Conservation (phyloP, 2,113 vertebrate species). For the Stomatorhinus ivindoensis region DNA sequence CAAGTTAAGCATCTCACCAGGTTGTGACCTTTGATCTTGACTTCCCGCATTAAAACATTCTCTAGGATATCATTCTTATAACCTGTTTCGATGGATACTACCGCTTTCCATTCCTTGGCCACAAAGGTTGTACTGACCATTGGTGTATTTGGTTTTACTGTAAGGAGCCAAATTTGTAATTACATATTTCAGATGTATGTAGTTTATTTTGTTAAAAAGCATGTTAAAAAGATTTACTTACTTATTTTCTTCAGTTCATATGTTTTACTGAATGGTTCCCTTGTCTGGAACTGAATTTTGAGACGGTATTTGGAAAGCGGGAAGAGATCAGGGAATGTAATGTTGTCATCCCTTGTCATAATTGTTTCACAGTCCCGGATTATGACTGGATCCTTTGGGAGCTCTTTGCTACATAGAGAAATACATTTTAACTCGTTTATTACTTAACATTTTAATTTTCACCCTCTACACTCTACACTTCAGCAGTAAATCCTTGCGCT, state of each 20-base stretch:
- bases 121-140: conserved; percentile 35
- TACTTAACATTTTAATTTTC: not conserved
- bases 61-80: conserved; percentile 38
- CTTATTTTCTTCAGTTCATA: conserved; percentile 39
- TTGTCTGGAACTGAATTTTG: conserved; percentile 14
- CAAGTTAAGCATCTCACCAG: conserved; percentile 18
- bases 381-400: not conserved
- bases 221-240: conserved; percentile 15
- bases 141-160: conserved; percentile 53
- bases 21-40: conserved; percentile 22
- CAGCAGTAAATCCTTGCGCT: not conserved
- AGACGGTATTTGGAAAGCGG: accelerated
- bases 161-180: not conserved
- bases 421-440: not conserved
- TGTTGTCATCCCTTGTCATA: not conserved
- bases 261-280: accelerated
- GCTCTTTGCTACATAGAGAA: not conserved
- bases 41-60: conserved; percentile 35
- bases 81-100: conserved; percentile 28
- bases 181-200: not conserved
- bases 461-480: not conserved
- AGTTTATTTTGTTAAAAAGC: not conserved
- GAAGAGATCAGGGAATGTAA: not conserved
- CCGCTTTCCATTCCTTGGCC: not conserved
- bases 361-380: not conserved